Evolutionary conservation across 1,140 invertebrate species (phyloP).

Genomic region (Carposina sasakii): DNA sequence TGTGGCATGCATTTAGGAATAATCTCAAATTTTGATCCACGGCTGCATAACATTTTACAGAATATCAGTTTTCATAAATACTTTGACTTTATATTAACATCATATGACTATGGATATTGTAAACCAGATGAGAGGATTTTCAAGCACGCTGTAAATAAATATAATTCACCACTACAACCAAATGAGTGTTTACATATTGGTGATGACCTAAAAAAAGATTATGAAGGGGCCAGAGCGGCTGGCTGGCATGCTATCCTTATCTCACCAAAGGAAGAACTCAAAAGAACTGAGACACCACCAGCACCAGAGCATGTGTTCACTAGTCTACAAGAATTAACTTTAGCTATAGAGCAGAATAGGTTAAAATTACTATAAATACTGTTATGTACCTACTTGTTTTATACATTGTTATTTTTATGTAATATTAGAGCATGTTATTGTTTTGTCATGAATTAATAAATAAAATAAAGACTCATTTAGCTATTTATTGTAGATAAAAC

Average conservation of each 20-base stretch:
- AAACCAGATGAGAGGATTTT: conserved; percentile 88
- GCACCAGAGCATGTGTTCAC: conserved; percentile 30
- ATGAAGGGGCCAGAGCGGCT: conserved; percentile 79
- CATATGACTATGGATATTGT: conserved; percentile 79
- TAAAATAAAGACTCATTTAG: no score
- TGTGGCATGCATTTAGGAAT: conserved; percentile 77
- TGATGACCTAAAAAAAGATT: conserved; percentile 84
- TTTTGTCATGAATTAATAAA: no score
- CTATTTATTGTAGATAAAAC: no score
- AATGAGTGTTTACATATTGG: conserved; percentile 86
- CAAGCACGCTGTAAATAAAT: conserved; percentile 74
- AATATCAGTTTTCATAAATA: conserved; percentile 77
- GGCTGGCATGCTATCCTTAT: conserved; percentile 82
- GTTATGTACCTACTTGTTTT: no score
- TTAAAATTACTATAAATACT: conserved; percentile 18
- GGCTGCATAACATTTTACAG: conserved; percentile 79
- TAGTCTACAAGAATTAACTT: conserved; percentile 30
- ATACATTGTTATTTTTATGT: no score
- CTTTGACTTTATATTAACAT: conserved; percentile 87
- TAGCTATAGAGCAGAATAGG: conserved; percentile 25
- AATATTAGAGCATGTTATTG: no score
- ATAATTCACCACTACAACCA: conserved; percentile 60
- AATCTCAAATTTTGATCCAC: conserved; percentile 91
- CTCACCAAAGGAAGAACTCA: conserved; percentile 20
- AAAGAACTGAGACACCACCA: conserved; percentile 27